Conservation (phyloP, 2,797 vertebrate genomes). For the Clarias laeviceps region DNA sequence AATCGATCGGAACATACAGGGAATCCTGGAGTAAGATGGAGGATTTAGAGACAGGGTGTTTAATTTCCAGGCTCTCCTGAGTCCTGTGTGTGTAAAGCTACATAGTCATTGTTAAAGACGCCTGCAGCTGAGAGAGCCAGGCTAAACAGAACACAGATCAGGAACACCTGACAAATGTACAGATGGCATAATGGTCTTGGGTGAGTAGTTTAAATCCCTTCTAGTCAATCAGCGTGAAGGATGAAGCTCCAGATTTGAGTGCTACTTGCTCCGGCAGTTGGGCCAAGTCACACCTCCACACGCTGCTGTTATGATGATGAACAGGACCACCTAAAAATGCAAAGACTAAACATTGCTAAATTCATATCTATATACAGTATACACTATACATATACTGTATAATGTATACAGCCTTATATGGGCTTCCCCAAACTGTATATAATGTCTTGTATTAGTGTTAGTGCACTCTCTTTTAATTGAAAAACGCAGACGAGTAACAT, state of each 20-base stretch:
- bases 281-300: constrained; percentile 92
- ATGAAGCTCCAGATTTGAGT: constrained; percentile 44
- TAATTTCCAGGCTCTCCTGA: constrained; percentile 24
- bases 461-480: too few species aligned
- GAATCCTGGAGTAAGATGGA: constrained; percentile 1
- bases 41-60: background rate
- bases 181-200: constrained; percentile 31
- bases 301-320: constrained; percentile 86
- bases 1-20: background rate
- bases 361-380: background rate
- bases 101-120: constrained; percentile 56
- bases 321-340: constrained; percentile 84
- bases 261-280: constrained; percentile 81
- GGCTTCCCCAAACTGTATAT: background rate
- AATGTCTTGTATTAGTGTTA: background rate
- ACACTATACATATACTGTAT: too few species aligned
- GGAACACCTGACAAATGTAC: constrained; percentile 49
- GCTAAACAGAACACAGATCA: constrained; percentile 3
- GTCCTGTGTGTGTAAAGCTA: constrained; percentile 64
- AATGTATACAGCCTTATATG: too few species aligned
- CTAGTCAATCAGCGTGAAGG: constrained; percentile 55
- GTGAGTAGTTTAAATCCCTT: constrained; percentile 59
- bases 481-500: too few species aligned
- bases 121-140: constrained; percentile 29
- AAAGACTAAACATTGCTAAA: too few species aligned